phyloP scores from a whole-genome alignment of 2,113 vertebrate genomes.

The Balaeniceps rex region DNA sequence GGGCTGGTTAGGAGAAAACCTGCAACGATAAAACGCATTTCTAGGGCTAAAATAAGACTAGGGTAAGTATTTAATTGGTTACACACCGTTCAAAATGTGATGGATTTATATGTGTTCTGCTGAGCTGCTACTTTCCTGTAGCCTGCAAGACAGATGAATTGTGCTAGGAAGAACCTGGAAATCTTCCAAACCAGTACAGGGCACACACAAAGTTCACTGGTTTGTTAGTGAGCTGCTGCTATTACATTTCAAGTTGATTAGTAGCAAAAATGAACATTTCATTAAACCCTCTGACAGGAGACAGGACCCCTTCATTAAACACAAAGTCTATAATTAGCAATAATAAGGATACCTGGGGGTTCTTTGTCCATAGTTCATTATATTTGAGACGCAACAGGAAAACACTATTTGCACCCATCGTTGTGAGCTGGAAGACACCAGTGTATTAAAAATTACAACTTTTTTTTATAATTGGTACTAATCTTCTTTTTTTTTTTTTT shows the following conservation, averaged over 20 bases:
- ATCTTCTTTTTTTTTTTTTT: not conserved
- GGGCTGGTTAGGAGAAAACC: not conserved
- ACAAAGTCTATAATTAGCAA: constrained; percentile 19
- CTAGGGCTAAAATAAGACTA: not conserved
- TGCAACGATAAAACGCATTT: not conserved
- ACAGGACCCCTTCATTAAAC: not conserved
- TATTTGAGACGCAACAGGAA: not conserved
- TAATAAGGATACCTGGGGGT: not conserved
- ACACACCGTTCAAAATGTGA: not conserved
- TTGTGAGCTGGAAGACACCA: not conserved
- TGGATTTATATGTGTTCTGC: not conserved
- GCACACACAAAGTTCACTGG: constrained; percentile 27
- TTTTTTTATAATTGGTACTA: not conserved
- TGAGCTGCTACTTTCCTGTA: not conserved
- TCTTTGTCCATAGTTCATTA: not conserved
- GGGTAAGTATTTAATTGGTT: constrained; percentile 11
- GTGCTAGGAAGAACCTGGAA: not conserved
- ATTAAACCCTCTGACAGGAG: constrained; percentile 17
- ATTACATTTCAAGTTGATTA: constrained; percentile 44
- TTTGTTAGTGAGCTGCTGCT: not conserved
- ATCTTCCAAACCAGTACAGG: not conserved
- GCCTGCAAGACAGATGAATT: not conserved
- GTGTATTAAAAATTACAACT: not conserved
- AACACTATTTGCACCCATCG: not conserved
- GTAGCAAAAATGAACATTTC: constrained; percentile 16